Evolutionary conservation across 1,140 invertebrate species (phyloP).

Genomic region (Micrasema longulum): DNA sequence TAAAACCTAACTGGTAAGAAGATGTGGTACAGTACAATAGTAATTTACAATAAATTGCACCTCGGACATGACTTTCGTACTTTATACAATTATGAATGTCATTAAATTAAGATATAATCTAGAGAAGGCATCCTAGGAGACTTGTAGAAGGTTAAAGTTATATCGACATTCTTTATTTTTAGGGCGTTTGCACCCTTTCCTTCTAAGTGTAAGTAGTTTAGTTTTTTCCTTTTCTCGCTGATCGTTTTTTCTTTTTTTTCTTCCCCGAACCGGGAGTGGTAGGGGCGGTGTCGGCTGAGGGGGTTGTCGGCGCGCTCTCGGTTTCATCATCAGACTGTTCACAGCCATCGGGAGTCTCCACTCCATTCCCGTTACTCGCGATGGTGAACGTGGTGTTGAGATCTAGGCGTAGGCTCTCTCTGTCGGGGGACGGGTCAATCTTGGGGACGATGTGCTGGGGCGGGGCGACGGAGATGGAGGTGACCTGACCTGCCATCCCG

Average conservation of each 20-base stretch:
- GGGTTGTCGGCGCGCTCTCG: conserved; percentile 53
- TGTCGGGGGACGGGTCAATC: conserved; percentile 10
- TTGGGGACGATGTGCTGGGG: conserved; percentile 58
- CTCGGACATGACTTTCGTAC: neutral
- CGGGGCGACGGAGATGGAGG: conserved; percentile 65
- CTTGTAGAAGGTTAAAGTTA: neutral
- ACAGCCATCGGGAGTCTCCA: conserved; percentile 41
- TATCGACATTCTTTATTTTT: conserved; percentile 3
- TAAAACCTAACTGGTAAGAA: conserved; percentile 24
- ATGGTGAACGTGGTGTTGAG: conserved; percentile 46
- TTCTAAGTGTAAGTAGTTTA: conserved; percentile 6
- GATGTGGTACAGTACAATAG: neutral
- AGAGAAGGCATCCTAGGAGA: conserved; percentile 22
- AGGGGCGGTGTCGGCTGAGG: conserved; percentile 22
- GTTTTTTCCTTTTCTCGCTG: conserved; percentile 59
- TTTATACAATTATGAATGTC: conserved; percentile 9
- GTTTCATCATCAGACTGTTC: conserved; percentile 56
- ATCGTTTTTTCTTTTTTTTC: conserved; percentile 57
- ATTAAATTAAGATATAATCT: conserved; percentile 7
- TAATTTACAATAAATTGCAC: conserved; percentile 31
- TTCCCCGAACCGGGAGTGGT: conserved; percentile 54
- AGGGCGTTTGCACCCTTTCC: conserved; percentile 19
- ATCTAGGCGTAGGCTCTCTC: conserved; percentile 38
- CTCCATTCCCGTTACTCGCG: conserved; percentile 23
- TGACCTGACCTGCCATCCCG: conserved; percentile 62